Base-by-base conservation (phyloP, 2,113 vertebrate genomes). In the Girardinichthys multiradiatus region DNA sequence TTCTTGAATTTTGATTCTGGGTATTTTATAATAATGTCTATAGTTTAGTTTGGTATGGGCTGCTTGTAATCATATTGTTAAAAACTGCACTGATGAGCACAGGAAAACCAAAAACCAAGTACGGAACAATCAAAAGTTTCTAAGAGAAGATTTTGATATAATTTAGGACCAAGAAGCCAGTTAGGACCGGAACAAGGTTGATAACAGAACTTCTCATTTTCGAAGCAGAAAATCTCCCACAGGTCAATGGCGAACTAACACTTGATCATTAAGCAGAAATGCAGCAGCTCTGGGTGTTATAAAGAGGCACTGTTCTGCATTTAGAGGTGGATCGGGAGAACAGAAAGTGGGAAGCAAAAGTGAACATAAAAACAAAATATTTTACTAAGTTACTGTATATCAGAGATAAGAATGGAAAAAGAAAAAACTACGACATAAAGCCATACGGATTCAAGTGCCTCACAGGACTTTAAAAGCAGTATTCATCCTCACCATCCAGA, bases 401-500 rank as follows among this genome's bases (percentile, higher is more conserved):
- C 7, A n/a, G 2, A n/a, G 19, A 24, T n/a, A 54, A 54, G 24
- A 54, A 5, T 2, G 19, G 24, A n/a, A 1, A n/a, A 54, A 11
- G 9, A n/a, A 21, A 24, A 24, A 24, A 10, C 7, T n/a, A 54
- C 24, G n/a, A 8, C 7, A 24, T 9, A n/a, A 54, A 54, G 7
- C 21, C 19, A 3, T 11, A 24, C 48, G 5, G 48, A 51, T 24
- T 51, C 4, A 21, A 51, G 24, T 7, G 17, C 48, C 19, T 51
- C 48, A 54, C 9, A n/a, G 2, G 24, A 54, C 17, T 15, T 7
- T 45, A 45, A n/a, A 9, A 54, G 24, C 19, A 10, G 21, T 54
- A n/a, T 30, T 31, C 27, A 21, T 61, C 19, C 76, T 98, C 95
- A 98, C 97, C 97, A 82, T 97, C 96, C 85, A 89, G 95, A 86